Evolutionary conservation across 1,140 invertebrate genomes (phyloP).

Genomic region (Camponotus pennsylvanicus): DNA sequence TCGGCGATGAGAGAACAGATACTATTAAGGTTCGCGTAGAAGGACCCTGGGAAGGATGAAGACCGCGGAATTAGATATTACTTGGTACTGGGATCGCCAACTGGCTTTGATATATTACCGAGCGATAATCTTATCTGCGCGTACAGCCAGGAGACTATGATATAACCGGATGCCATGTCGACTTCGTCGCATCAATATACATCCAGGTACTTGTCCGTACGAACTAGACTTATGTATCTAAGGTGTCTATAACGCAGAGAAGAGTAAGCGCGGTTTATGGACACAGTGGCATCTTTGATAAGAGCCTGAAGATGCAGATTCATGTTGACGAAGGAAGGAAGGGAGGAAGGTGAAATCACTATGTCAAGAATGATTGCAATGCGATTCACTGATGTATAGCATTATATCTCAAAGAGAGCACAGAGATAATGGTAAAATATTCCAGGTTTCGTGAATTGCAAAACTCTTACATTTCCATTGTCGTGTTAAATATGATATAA

Average conservation of each 20-base stretch:
- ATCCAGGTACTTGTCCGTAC: slow-evolving; percentile 25
- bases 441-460: not conserved
- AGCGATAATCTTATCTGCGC: slow-evolving; percentile 73
- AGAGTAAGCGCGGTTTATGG: slow-evolving; percentile 9
- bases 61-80: slow-evolving; percentile 52
- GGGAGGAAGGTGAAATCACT: not conserved
- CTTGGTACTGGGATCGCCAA: slow-evolving; percentile 48
- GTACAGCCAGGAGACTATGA: slow-evolving; percentile 67
- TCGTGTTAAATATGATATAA: not conserved
- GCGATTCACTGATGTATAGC: not conserved
- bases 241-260: slow-evolving; percentile 25
- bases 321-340: not conserved
- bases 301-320: slow-evolving; percentile 18
- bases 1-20: slow-evolving; percentile 21
- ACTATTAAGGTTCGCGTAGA: slow-evolving; percentile 36
- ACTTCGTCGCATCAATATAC: slow-evolving; percentile 36
- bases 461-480: not conserved
- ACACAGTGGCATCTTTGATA: not conserved
- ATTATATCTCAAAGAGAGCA: not conserved
- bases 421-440: slow-evolving; percentile 11
- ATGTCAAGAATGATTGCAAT: not conserved
- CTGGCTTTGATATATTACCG: slow-evolving; percentile 76
- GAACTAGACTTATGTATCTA: not conserved
- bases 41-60: slow-evolving; percentile 27
- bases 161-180: slow-evolving; percentile 54